Evolutionary conservation across 2,888 invertebrate genomes (phyloP), one percentile per base, ranked within the genome.

Genomic region (Hypena proboscidalis): DNA sequence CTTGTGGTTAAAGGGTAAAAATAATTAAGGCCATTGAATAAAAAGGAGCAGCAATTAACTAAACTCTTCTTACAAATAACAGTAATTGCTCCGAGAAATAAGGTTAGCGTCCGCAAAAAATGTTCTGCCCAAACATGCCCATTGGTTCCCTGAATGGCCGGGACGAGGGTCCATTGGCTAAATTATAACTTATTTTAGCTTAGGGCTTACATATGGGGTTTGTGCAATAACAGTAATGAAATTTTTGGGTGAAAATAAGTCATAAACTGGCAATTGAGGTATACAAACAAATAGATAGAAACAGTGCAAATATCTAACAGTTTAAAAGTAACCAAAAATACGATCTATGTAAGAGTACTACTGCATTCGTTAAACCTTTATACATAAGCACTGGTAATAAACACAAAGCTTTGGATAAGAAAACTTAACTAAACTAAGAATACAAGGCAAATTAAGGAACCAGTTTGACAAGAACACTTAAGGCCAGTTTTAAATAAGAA

Each of bases 171-270:
- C 74, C 71, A 68, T 70, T 69, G 59, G 70, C 61, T 67, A 70
- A 66, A 72, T 76, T 77, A 80, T 73, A 73, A 76, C 74, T 80
- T 80, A 81, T 77, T 80, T 80, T 74, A 74, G 40, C 56, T 60
- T 58, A 59, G 58, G 26, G 37, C 17, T 33, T 55, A 41, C 58
- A 64, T 49, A 51, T 55, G 26, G 14, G 32, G 45, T 48, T 32
- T 13, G 31, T 48, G 49, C 47, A 26, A n/a, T n/a, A n/a, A n/a
- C n/a, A n/a, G n/a, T n/a, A n/a, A n/a, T 52, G 51, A 53, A 48
- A 56, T 58, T 53, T 38, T 48, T 47, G 39, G 33, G 10, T 9
- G 4, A 23, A n/a, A 13, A 29, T 29, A 15, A 15, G n/a, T n/a
- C 3, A 9, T 2, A n/a, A 2, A 25, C 14, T 25, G 11, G 5